Conservation (phyloP, 2,113 vertebrate genomes). For the Mellivora capensis region DNA sequence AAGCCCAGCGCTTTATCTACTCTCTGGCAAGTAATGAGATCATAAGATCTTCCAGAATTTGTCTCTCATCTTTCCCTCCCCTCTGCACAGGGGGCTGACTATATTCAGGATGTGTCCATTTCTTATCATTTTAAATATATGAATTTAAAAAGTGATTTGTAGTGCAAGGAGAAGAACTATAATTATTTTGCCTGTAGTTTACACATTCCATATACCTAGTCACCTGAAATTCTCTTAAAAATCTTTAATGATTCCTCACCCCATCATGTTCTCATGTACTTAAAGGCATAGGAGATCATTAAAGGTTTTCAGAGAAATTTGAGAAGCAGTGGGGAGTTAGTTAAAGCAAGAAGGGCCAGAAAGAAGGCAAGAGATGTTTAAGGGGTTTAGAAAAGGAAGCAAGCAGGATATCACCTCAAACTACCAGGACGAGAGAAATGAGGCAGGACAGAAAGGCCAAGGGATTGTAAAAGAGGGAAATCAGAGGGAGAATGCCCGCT, state of each 20-base stretch:
- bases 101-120: background rate
- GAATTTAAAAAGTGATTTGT: background rate
- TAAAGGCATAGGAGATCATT: background rate
- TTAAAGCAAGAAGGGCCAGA: background rate
- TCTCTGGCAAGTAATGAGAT: background rate
- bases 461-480: background rate
- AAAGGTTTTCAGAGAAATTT: slow-evolving; percentile 45
- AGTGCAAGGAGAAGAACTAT: background rate
- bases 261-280: background rate
- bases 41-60: background rate
- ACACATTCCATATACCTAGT: slow-evolving; percentile 14
- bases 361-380: background rate
- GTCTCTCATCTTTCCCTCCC: background rate
- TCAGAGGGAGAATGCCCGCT: rapidly evolving
- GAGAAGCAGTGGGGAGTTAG: background rate
- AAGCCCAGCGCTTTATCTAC: background rate
- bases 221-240: slow-evolving; percentile 12
- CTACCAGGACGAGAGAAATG: background rate
- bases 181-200: slow-evolving; percentile 21
- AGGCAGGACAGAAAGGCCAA: background rate
- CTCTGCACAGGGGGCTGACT: background rate
- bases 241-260: background rate
- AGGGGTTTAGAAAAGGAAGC: background rate
- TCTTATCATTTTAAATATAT: background rate
- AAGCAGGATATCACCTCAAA: background rate